These are phyloP conservation scores for Harpalus rubripes DNA, from an alignment of 2,888 invertebrate species.

Conservation along the genomic window DNA sequence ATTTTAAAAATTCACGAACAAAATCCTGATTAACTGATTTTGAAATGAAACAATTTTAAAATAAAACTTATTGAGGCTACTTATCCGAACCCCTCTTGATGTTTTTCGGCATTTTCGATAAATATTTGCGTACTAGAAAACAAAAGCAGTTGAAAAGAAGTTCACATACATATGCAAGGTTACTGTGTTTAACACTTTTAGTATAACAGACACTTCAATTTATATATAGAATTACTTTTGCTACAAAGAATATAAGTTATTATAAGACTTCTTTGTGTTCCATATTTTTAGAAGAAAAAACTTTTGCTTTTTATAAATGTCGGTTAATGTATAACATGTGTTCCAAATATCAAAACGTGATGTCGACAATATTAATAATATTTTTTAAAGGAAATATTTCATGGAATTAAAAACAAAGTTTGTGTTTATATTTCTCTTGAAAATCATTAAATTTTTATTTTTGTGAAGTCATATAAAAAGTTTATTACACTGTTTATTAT, in stretches of 20 bases:
- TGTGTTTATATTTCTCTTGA: neutral
- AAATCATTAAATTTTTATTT: neutral
- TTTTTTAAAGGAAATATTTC: neutral
- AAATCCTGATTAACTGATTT: too few species aligned
- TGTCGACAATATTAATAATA: neutral
- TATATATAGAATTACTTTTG: too few species aligned
- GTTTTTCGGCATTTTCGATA: too few species aligned
- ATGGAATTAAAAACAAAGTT: neutral
- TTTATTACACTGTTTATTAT: too few species aligned
- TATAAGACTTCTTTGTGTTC: neutral
- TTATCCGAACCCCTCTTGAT: too few species aligned
- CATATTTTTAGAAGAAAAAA: neutral
- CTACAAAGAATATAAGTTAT: too few species aligned
- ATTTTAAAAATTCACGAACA: too few species aligned
- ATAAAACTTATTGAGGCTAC: too few species aligned
- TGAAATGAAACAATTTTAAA: too few species aligned
- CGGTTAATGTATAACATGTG: neutral
- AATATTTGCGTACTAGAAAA: too few species aligned
- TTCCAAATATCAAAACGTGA: neutral
- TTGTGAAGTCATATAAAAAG: too few species aligned
- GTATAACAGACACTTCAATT: too few species aligned
- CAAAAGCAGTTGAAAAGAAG: conserved; percentile 17
- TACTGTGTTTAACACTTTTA: conserved; percentile 10
- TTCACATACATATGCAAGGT: conserved; percentile 58
- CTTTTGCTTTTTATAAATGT: neutral